phyloP scores from a whole-genome alignment of 2,113 vertebrate species.

The Cyanocitta stelleri region DNA sequence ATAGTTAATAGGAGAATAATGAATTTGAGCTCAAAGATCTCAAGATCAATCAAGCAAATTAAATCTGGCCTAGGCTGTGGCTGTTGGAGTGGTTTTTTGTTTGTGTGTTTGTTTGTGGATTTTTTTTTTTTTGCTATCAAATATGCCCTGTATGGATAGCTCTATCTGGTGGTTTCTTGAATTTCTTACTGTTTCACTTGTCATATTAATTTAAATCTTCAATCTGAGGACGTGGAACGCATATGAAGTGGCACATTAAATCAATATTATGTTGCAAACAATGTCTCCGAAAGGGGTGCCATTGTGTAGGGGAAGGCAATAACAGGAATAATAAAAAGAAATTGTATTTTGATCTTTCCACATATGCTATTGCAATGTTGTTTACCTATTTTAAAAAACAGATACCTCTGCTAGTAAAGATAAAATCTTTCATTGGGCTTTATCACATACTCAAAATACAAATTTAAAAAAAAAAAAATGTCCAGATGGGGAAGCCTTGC shows the following conservation, averaged over 20 bases:
- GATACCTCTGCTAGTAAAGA: not conserved
- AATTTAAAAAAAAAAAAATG: not conserved
- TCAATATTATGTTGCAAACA: constrained; percentile 37
- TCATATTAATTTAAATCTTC: constrained; percentile 67
- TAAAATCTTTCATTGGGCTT: not conserved
- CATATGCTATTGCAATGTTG: not conserved
- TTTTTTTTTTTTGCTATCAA: not conserved
- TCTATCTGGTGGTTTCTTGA: constrained; percentile 4
- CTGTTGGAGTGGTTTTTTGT: not conserved
- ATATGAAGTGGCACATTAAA: constrained; percentile 40
- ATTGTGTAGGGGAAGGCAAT: constrained; percentile 31
- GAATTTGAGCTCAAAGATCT: constrained; percentile 54
- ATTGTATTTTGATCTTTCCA: constrained; percentile 41
- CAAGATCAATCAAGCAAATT: constrained; percentile 55
- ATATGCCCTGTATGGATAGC: not conserved
- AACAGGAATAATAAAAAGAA: constrained; percentile 47
- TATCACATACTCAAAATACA: not conserved
- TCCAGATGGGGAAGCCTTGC: not conserved
- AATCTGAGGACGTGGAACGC: constrained; percentile 30
- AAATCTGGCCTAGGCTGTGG: constrained; percentile 4
- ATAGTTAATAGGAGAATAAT: constrained; percentile 71
- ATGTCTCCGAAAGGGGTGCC: constrained; percentile 18
- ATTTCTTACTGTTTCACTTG: constrained; percentile 49
- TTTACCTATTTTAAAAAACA: not conserved
- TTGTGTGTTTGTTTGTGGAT: not conserved